Percentiles rank a stretch among this genome's conserved stretches.
Evolutionary conservation across 2,888 invertebrate species (phyloP).

Genomic region (Caenorhabditis sp.): DNA sequence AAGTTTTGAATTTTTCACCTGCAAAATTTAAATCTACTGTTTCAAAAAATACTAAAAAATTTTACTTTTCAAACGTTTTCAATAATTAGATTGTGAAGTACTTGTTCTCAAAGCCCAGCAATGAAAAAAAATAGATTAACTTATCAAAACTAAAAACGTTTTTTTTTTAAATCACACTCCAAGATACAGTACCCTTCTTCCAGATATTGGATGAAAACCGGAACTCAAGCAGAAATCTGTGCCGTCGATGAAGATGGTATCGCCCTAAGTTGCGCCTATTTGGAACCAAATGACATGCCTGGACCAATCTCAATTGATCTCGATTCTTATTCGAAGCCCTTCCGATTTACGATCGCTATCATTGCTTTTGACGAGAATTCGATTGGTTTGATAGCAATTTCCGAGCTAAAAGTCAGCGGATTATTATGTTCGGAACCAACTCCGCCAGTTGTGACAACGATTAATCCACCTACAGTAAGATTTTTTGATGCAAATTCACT

Average conservation of each 20-base stretch:
- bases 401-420: constrained; percentile 46
- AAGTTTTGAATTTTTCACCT: too few relatives aligned
- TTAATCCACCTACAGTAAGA: constrained; percentile 48
- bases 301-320: constrained; percentile 65
- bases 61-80: too few relatives aligned
- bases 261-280: constrained; percentile 64
- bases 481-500: too few relatives aligned
- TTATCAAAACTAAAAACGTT: too few relatives aligned
- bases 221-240: constrained; percentile 68
- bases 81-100: too few relatives aligned
- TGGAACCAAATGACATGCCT: constrained; percentile 63
- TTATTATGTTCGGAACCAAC: constrained; percentile 56
- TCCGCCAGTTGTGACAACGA: constrained; percentile 54
- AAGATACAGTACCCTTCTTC: background rate
- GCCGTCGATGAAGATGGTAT: constrained; percentile 65
- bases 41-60: too few relatives aligned
- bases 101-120: too few relatives aligned
- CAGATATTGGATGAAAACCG: constrained; percentile 68
- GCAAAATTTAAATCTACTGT: too few relatives aligned
- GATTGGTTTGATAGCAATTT: constrained; percentile 58
- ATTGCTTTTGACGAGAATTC: constrained; percentile 63
- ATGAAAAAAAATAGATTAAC: too few relatives aligned
- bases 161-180: background rate
- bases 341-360: constrained; percentile 67
- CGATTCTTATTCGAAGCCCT: constrained; percentile 64